Evolutionary conservation across 1,140 invertebrate species (phyloP).

Genomic region (Drosophila quadrilineata): DNA sequence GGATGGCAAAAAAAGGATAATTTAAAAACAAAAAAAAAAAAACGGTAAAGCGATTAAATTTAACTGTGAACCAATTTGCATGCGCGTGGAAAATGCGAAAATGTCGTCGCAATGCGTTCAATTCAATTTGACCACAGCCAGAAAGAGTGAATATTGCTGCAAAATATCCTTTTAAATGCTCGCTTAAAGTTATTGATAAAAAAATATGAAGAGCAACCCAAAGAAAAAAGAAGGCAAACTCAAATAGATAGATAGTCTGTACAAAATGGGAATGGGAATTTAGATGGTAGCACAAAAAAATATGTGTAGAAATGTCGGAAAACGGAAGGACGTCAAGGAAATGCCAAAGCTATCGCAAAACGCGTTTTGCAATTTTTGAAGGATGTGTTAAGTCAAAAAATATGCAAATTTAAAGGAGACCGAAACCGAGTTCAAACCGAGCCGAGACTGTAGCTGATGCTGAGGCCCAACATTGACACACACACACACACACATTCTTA

Average conservation of each 20-base stretch:
- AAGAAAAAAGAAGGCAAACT: not conserved
- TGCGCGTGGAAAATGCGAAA: constrained; percentile 9
- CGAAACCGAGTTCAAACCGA: not conserved
- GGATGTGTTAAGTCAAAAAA: constrained; percentile 79
- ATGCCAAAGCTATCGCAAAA: constrained; percentile 78
- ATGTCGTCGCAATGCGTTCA: constrained; percentile 46
- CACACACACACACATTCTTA: constrained; percentile 1
- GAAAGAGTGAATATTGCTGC: not conserved
- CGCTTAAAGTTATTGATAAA: constrained; percentile 42
- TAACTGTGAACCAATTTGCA: constrained; percentile 61
- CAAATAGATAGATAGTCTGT: not conserved
- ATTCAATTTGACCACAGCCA: constrained; percentile 55
- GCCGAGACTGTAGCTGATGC: no score
- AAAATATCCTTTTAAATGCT: constrained; percentile 11
- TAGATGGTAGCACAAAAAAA: no score
- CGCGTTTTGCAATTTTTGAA: constrained; percentile 77
- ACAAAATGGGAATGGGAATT: no score
- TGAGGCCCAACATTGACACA: not conserved
- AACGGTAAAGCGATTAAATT: constrained; percentile 62
- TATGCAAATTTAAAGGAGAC: constrained; percentile 63
- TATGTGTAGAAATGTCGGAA: constrained; percentile 34
- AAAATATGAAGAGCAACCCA: constrained; percentile 7
- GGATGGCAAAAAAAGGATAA: constrained; percentile 1
- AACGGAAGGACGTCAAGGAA: constrained; percentile 73
- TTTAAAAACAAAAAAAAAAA: constrained; percentile 70